Base-by-base conservation (phyloP, 2,113 vertebrate species). In the Corythornis vintsioides region DNA sequence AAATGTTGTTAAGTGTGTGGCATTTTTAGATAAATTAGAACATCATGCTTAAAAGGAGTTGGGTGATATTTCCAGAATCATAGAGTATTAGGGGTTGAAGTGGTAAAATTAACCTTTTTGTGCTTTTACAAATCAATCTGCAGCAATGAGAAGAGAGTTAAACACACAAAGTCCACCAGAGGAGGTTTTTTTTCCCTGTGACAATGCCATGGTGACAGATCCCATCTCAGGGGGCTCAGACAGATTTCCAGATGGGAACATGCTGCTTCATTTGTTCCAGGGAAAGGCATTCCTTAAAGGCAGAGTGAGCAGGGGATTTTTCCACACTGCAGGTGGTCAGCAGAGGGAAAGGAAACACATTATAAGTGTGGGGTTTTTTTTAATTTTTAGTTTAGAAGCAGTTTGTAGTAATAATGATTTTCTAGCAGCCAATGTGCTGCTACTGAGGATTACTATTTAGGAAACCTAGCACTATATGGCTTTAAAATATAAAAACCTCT, bases 311-410 rank as follows among this genome's bases (percentile, higher is more conserved):
- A 61, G 35, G 28, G 31, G 24, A 40, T 73, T 61, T 53, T 88
- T 69, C 38, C 15, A 48, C 15, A 47, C 53, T 52, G 52, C 1
- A 7, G 28, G 38, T 63, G 26, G 28, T 77, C 43, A 81, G 45
- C 20, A 81, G 20, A 78, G 11, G 33, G n/a, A 93, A 77, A 43
- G 25, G 13, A 56, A 74, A 19, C 15, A 70, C 20, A 33, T 55
- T 55, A 3, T 0, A 31, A 21, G 0, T 38, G 38, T 10, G 38
- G 35, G 35, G 35, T 7, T 7, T 35, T 38, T 38, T 38, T 38
- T 38, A 38, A 35, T 35, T 38, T 38, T 38, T 38, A 38, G 9
- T 38, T 38, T 38, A 83, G 69, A 83, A 86, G 24, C 19, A 33
- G 16, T 79, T 81, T 72, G 21, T 38, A 56, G 38, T 1, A 2